phyloP scores from a whole-genome alignment of 1,140 invertebrate species.

The Temnothorax nylanderi region DNA sequence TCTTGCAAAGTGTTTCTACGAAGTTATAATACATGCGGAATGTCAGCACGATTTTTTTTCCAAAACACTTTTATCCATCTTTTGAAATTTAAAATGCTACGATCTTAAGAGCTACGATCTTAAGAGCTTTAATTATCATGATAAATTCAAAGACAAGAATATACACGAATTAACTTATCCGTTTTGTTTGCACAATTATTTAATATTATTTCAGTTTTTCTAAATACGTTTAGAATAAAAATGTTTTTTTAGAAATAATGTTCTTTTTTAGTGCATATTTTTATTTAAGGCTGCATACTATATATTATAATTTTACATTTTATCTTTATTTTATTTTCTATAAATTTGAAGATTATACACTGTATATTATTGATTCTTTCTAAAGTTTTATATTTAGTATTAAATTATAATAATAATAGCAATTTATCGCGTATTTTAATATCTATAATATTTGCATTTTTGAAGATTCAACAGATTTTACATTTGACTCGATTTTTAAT shows the following conservation, averaged over 20 bases:
- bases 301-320: background rate
- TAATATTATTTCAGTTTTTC: background rate
- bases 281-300: background rate
- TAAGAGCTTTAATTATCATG: slow-evolving; percentile 3
- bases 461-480: background rate
- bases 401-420: background rate
- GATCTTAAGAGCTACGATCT: background rate
- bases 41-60: background rate
- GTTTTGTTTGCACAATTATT: background rate
- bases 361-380: background rate
- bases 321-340: background rate
- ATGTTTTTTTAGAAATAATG: background rate
- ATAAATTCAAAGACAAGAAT: background rate
- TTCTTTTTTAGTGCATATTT: background rate
- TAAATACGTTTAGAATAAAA: background rate
- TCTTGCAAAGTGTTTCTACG: background rate
- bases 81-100: background rate
- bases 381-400: background rate
- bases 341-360: background rate
- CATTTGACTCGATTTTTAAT: background rate
- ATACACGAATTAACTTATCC: background rate
- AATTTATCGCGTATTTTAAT: background rate
- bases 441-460: background rate
- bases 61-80: background rate
- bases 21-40: slow-evolving; percentile 1